Conservation (phyloP, 2,113 vertebrate species). For the Arvicanthis niloticus region DNA sequence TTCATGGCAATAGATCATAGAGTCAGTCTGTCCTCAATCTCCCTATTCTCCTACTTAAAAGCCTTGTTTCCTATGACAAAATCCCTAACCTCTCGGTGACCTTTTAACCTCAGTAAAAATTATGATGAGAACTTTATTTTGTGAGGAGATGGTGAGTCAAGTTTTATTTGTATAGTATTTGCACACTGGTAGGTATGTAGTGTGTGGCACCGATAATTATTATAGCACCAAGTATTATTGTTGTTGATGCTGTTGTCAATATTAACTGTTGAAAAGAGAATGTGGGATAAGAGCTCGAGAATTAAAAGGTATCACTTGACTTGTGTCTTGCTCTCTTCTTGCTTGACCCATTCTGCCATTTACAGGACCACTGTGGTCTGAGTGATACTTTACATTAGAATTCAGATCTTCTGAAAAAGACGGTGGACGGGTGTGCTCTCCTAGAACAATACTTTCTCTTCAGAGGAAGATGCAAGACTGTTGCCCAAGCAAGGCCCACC, state of each 20-base stretch:
- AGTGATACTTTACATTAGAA: fast-evolving
- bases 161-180: not conserved
- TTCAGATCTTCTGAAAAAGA: not conserved
- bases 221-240: not conserved
- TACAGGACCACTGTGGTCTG: not conserved
- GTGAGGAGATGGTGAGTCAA: not conserved
- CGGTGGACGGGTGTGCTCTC: not conserved
- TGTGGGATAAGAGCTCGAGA: not conserved
- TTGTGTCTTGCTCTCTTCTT: not conserved
- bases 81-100: not conserved
- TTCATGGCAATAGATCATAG: fast-evolving
- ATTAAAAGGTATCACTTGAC: not conserved
- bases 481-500: not conserved
- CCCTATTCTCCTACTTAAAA: not conserved
- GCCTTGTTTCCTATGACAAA: not conserved
- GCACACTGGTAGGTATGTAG: not conserved
- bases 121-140: not conserved
- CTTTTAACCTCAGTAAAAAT: constrained; percentile 25
- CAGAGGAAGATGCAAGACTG: not conserved
- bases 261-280: not conserved
- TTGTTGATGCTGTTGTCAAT: not conserved
- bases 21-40: too few relatives aligned
- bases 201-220: not conserved
- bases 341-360: not conserved
- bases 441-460: not conserved